These are phyloP conservation scores for Oligia latruncula DNA, from an alignment of 2,888 invertebrate genomes.

Conservation along the genomic window DNA sequence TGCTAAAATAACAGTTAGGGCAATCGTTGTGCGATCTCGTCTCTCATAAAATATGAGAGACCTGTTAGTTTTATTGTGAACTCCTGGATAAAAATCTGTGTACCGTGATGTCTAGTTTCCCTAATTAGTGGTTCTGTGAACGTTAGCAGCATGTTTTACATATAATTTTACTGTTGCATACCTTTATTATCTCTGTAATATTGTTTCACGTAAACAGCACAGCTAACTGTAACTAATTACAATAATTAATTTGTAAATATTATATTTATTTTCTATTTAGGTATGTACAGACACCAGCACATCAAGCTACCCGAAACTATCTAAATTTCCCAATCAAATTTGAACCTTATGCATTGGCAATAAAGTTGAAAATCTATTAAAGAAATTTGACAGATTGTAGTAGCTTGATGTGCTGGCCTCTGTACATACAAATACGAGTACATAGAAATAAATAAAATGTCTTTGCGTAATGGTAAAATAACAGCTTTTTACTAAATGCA, in stretches of 20 bases:
- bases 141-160: slow-evolving; percentile 42
- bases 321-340: too few species aligned
- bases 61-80: slow-evolving; percentile 77
- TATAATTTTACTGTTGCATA: slow-evolving; percentile 52
- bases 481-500: too few species aligned
- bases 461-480: too few species aligned
- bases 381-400: too few species aligned
- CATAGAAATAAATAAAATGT: too few species aligned
- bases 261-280: too few species aligned
- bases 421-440: too few species aligned
- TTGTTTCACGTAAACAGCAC: neutral
- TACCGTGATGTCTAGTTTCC: slow-evolving; percentile 74
- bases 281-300: too few species aligned
- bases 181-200: slow-evolving; percentile 35
- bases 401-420: too few species aligned
- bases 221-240: neutral
- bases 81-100: slow-evolving; percentile 76
- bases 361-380: too few species aligned
- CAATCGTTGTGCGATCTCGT: slow-evolving; percentile 64
- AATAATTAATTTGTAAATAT: neutral
- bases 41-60: slow-evolving; percentile 71
- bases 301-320: too few species aligned
- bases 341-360: too few species aligned
- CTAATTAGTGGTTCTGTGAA: slow-evolving; percentile 76
- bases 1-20: slow-evolving; percentile 72